Percentiles rank a stretch among this genome's conserved stretches.
Evolutionary conservation across 2,888 invertebrate species (phyloP).

Genomic region (Ctena decussata): DNA sequence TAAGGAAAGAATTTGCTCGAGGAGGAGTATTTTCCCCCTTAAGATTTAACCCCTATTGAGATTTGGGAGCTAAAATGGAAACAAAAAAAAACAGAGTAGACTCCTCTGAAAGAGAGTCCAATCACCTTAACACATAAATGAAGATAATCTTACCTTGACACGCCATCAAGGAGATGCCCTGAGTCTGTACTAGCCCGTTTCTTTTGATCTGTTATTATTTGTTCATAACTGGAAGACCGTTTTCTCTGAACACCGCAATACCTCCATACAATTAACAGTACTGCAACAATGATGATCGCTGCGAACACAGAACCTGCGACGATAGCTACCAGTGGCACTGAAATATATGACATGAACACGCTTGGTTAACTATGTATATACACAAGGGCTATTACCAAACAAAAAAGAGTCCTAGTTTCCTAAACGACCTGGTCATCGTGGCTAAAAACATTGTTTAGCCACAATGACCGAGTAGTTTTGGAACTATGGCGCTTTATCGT

Average conservation of each 20-base stretch:
- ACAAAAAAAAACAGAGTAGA: too few relatives aligned
- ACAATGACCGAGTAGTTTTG: background rate
- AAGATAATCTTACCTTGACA: background rate
- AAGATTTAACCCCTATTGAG: too few relatives aligned
- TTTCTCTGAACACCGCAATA: slow-evolving; percentile 60
- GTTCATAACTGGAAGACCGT: slow-evolving; percentile 69
- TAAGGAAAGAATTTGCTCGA: too few relatives aligned
- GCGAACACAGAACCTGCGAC: slow-evolving; percentile 68
- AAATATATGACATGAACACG: slow-evolving; percentile 23
- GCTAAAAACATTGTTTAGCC: background rate
- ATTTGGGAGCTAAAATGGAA: too few relatives aligned
- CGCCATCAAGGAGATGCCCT: background rate
- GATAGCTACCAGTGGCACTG: slow-evolving; percentile 69
- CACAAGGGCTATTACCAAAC: too few relatives aligned
- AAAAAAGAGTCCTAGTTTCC: background rate
- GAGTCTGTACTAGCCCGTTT: background rate
- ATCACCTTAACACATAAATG: background rate
- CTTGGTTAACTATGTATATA: too few relatives aligned
- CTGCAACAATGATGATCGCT: slow-evolving; percentile 45
- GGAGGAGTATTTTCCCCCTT: too few relatives aligned
- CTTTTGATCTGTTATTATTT: slow-evolving; percentile 53
- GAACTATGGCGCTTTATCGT: background rate
- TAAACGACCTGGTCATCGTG: background rate
- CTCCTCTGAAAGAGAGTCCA: background rate
- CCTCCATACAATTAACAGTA: slow-evolving; percentile 66